Evolutionary conservation across 2,113 vertebrate species (phyloP).

Genomic region (Lynx canadensis): DNA sequence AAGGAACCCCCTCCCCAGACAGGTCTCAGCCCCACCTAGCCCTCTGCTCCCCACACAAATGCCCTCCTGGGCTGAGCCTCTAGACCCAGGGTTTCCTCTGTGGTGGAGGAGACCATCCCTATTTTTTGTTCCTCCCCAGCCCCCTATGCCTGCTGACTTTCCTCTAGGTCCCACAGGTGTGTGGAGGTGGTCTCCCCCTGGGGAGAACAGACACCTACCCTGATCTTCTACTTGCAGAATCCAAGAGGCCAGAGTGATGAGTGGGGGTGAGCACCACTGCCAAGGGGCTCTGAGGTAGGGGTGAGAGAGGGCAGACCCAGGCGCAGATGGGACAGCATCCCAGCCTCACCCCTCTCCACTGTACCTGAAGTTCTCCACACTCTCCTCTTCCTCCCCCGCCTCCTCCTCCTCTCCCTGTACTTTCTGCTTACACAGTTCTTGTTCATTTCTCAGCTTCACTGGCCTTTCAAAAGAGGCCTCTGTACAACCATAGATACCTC

Average conservation of each 20-base stretch:
- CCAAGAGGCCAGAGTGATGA: background rate
- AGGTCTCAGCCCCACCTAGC: background rate
- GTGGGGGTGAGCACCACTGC: background rate
- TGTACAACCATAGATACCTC: background rate
- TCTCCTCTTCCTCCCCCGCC: background rate
- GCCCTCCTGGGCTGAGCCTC: background rate
- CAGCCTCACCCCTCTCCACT: background rate
- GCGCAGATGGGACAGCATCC: background rate
- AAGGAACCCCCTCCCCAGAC: background rate
- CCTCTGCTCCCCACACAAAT: background rate
- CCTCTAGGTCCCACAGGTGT: background rate
- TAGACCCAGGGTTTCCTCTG: background rate
- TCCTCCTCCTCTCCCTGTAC: background rate
- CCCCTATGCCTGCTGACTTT: background rate
- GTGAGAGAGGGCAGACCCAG: background rate
- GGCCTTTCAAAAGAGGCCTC: background rate
- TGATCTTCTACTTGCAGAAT: background rate
- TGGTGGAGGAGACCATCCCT: background rate
- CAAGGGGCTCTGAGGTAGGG: background rate
- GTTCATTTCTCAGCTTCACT: background rate
- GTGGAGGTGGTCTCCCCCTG: too few relatives aligned
- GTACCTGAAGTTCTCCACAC: background rate
- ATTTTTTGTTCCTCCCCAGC: too few relatives aligned
- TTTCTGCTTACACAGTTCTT: background rate
- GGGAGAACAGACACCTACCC: background rate